Evolutionary conservation across 2,797 vertebrate species (phyloP), one percentile per base, ranked within the genome.

Genomic region (Mastacembelus armatus): DNA sequence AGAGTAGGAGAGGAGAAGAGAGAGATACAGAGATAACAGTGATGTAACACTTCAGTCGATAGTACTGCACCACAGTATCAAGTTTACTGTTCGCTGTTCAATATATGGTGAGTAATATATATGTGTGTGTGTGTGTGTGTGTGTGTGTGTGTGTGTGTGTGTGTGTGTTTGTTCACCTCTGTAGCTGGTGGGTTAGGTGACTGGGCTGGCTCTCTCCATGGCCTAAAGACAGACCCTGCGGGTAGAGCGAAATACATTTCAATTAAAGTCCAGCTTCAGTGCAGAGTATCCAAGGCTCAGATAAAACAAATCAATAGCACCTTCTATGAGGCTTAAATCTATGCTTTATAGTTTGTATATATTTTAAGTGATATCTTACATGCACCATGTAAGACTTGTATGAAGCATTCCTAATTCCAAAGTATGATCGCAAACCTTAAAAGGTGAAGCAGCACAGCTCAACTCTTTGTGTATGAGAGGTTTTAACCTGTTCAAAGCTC

Each of bases 111-210:
- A 78, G 68, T 80, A 80, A 75, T 82, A 1, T 6, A 33, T 45
- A 24, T 9, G 47, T 51, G 49, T 35, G 33, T 64, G 62, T 44
- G 47, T 70, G 60, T 43, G 60, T 29, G 38, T 33, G n/a, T n/a
- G n/a, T 14, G 22, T 56, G 38, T 38, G 32, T 60, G 32, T 32
- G 49, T 43, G 44, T 57, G 72, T 63, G 66, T 39, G 72, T 40
- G 33, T 48, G 56, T 49, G 15, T 43, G 67, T 38, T 39, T 54
- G 7, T 21, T 88, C 88, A 98, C 97, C 98, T 97, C 91, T 99
- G 98, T 44, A 99, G 97, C 96, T 99, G 97, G 95, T 99, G 97
- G 81, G 98, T 99, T 71, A 99, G 95, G 86, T 98, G 96, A 80
- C 96, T 95, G 75, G 98, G 98, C 91, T 99, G 98, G 92, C 94